Evolutionary conservation across 2,888 invertebrate genomes (phyloP), one percentile per base, ranked within the genome.

Genomic region (Acleris cristana): DNA sequence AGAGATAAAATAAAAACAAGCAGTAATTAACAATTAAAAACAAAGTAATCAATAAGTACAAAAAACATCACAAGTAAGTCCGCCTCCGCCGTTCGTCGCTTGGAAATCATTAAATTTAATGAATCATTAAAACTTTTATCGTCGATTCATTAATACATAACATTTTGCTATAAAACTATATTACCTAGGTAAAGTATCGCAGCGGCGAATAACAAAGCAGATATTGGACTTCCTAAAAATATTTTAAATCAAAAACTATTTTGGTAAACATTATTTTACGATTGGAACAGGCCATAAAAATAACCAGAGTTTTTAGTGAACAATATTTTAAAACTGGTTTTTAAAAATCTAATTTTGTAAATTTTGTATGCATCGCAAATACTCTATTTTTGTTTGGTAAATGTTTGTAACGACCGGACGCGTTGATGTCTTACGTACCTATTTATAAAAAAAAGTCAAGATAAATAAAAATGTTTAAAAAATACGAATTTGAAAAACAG

Each of bases 61-160:
- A 40, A 56, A 44, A 56, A 21, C 21, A 44, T 21, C 16, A 44
- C 21, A 4, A 57, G n/a, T 1, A 34, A 58, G 26, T 45, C 57
- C 45, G 58, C 58, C 58, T 58, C 58, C 58, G 12, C 18, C 45
- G 26, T 45, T 26, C 45, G 45, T 44, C 14, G 45, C 21, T 56
- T 34, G 48, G 45, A 26, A 48, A 58, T 48, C 58, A 58, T 58
- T 58, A 58, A 45, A 21, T 61, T 66, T 66, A 66, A 66, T 66
- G 61, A 66, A 57, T 62, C 66, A 66, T 66, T 61, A 66, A 58
- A 40, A 52, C 30, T 54, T 66, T 52, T 66, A 66, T 62, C 56
- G 66, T 26, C 56, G 21, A 60, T 55, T 65, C 49, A 62, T 62
- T 62, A 62, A 52, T 57, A 62, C 34, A 48, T 61, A 51, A 66